A percentile compares a stretch with the other conserved stretches of the same genome.
Evolutionary conservation across 2,113 vertebrate species (phyloP).

Genomic region (Myiagra hebetior): DNA sequence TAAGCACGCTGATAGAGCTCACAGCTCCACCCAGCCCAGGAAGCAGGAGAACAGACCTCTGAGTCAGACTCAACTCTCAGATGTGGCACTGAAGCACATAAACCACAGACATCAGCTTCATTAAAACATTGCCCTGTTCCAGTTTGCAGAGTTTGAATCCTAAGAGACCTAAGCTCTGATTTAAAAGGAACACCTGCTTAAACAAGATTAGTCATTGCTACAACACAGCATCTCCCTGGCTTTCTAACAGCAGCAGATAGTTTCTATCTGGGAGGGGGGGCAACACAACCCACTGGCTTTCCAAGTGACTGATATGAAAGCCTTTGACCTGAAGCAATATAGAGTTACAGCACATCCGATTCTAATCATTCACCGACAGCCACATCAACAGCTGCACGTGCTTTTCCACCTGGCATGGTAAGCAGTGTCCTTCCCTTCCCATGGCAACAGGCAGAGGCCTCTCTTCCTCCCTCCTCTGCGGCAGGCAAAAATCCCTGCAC

Average conservation of each 20-base stretch:
- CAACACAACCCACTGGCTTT: neutral
- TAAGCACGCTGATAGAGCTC: neutral
- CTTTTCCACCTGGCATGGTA: neutral
- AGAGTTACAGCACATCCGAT: neutral
- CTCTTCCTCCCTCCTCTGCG: neutral
- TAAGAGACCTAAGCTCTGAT: neutral
- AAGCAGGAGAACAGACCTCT: constrained; percentile 16
- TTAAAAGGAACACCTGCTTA: constrained; percentile 49
- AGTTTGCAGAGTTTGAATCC: neutral
- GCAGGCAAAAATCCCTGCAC: neutral
- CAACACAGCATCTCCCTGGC: neutral
- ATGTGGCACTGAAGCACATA: constrained; percentile 31
- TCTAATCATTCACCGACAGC: neutral
- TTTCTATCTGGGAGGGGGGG: neutral
- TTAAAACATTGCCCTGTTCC: neutral
- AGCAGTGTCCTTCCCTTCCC: neutral
- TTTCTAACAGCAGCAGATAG: neutral
- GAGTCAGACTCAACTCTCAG: constrained; percentile 35
- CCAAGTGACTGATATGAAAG: neutral
- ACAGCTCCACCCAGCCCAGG: constrained; percentile 30
- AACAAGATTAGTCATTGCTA: constrained; percentile 10
- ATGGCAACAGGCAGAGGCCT: neutral
- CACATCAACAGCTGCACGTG: neutral
- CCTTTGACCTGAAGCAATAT: constrained; percentile 25
- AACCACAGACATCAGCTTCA: constrained; percentile 24